phyloP scores from a whole-genome alignment of 2,113 vertebrate genomes.

The Amblyopsis rosae region DNA sequence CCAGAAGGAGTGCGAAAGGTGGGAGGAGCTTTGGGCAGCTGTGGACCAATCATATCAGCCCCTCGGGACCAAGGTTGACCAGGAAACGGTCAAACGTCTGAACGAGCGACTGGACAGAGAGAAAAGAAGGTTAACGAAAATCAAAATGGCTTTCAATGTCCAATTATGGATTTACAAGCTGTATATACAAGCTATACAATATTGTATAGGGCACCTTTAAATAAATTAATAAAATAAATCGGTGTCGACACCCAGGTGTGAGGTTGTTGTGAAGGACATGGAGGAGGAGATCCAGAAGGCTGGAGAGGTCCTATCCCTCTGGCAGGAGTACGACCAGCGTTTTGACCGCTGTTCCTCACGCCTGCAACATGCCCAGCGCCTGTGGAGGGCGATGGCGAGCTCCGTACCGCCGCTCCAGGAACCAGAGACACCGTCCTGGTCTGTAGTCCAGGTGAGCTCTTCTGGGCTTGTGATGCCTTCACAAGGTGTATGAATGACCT shows the following conservation, averaged over 20 bases:
- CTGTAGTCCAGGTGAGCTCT: constrained; percentile 69
- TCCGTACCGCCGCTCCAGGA: constrained; percentile 52
- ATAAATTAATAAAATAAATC: too few relatives aligned
- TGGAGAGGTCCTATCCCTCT: constrained; percentile 67
- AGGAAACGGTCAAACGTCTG: constrained; percentile 67
- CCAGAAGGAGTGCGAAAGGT: constrained; percentile 71
- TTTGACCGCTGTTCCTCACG: constrained; percentile 49
- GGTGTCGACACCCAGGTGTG: constrained; percentile 76
- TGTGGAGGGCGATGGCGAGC: constrained; percentile 66
- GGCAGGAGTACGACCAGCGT: constrained; percentile 71
- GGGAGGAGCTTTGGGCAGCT: constrained; percentile 73
- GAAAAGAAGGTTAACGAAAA: constrained; percentile 65
- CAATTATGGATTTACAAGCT: neutral
- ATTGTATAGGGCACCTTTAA: too few relatives aligned
- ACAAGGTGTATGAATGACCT: too few relatives aligned
- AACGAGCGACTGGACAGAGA: constrained; percentile 68
- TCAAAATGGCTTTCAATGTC: neutral
- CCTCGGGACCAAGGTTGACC: constrained; percentile 73
- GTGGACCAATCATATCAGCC: constrained; percentile 64
- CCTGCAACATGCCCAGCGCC: constrained; percentile 69
- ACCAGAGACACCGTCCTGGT: constrained; percentile 49
- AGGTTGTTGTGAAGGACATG: constrained; percentile 71
- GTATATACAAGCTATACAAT: too few relatives aligned
- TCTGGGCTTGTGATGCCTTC: neutral
- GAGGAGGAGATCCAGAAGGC: constrained; percentile 66